These are phyloP conservation scores for Xanthia togata DNA, from an alignment of 2,888 invertebrate genomes.

Conservation along the genomic window DNA sequence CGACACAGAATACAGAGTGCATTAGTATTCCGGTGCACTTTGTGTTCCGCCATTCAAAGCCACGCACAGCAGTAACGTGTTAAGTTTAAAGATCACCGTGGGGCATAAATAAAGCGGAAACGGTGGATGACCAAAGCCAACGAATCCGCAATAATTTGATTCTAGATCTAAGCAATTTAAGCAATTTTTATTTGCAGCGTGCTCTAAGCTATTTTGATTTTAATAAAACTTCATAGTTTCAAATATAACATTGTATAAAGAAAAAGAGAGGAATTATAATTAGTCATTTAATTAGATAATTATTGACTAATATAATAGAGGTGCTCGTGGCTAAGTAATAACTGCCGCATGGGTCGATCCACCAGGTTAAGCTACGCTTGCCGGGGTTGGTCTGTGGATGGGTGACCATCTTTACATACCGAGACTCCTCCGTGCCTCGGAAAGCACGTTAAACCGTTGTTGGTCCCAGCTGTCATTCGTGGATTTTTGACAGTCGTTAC, in stretches of 20 bases:
- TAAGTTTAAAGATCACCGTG: conserved; percentile 19
- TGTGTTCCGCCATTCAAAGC: conserved; percentile 16
- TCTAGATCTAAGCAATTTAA: no score
- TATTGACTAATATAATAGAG: no score
- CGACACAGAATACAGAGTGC: neutral
- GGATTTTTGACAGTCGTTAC: no score
- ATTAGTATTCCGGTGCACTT: conserved; percentile 8
- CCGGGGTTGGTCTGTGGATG: no score
- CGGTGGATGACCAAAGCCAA: neutral
- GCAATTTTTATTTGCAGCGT: no score
- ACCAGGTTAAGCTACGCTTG: no score
- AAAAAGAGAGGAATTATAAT: neutral
- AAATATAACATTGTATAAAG: neutral
- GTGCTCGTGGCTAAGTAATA: no score
- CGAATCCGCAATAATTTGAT: neutral
- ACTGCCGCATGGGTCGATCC: no score
- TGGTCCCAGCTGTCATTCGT: no score
- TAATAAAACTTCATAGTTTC: neutral
- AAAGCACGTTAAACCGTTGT: no score
- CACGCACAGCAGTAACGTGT: conserved; percentile 31
- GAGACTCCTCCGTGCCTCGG: no score
- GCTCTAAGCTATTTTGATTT: neutral
- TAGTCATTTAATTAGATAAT: neutral
- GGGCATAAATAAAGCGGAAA: neutral
- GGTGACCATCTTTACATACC: no score